Percentiles rank a stretch among this genome's conserved stretches.
These are phyloP conservation scores for Macrocentrus cingulum DNA, from an alignment of 1,140 invertebrate species.

Conservation along the genomic window DNA sequence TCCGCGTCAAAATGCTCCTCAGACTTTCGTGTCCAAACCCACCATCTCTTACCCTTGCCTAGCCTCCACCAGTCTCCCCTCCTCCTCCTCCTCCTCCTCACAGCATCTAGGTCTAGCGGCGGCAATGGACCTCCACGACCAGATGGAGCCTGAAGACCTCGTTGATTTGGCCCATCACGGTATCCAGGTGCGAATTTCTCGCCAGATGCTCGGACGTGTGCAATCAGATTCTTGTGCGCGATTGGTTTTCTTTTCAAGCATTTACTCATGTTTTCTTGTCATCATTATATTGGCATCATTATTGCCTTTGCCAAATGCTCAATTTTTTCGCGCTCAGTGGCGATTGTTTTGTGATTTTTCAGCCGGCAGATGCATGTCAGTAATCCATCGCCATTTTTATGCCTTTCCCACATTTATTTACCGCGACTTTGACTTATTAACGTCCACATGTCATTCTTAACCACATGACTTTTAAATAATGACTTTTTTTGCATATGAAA, in stretches of 20 bases:
- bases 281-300: constrained; percentile 16
- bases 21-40: constrained; percentile 13
- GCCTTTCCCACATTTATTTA: background rate
- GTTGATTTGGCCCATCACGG: too few relatives aligned
- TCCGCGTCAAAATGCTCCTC: constrained; percentile 18
- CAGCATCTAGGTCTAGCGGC: constrained; percentile 53
- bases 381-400: constrained; percentile 11
- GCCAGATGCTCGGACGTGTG: constrained; percentile 41
- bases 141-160: too few relatives aligned
- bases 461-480: background rate
- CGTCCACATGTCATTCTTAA: constrained; percentile 21
- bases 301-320: background rate
- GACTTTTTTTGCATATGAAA: background rate
- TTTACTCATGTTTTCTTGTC: constrained; percentile 7
- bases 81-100: constrained; percentile 35
- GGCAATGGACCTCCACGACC: too few relatives aligned
- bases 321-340: too few relatives aligned
- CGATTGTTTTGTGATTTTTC: too few relatives aligned
- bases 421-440: constrained; percentile 11
- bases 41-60: constrained; percentile 11
- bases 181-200: constrained; percentile 54
- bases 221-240: constrained; percentile 21
- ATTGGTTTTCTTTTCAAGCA: constrained; percentile 8
- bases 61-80: background rate
- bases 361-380: background rate